These are phyloP conservation scores for Belonocnema kinseyi DNA, from an alignment of 1,140 invertebrate genomes.

Conservation along the genomic window DNA sequence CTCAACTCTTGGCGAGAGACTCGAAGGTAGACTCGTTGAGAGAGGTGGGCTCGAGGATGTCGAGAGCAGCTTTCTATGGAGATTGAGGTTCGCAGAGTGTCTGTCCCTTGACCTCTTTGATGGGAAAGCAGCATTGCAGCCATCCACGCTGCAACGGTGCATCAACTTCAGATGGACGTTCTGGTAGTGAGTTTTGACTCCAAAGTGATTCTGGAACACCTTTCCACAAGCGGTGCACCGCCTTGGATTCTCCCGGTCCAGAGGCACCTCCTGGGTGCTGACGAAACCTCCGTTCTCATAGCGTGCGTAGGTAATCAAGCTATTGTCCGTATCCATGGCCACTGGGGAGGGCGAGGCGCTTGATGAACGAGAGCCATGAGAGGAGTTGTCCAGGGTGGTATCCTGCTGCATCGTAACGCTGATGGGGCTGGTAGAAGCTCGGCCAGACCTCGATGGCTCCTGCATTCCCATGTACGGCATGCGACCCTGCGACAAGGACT, in stretches of 20 bases:
- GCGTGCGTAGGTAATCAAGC: conserved; percentile 78
- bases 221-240: conserved; percentile 95
- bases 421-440: conserved; percentile 73
- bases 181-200: conserved; percentile 97
- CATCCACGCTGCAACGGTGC: conserved; percentile 96
- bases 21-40: conserved; percentile 74
- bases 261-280: conserved; percentile 86
- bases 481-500: conserved; percentile 87
- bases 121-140: conserved; percentile 97
- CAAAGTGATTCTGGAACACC: conserved; percentile 95
- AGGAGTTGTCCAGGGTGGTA: conserved; percentile 71
- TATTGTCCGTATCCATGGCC: conserved; percentile 75
- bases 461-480: conserved; percentile 62
- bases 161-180: conserved; percentile 97
- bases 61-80: conserved; percentile 91
- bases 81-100: conserved; percentile 93
- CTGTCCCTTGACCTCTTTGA: conserved; percentile 94
- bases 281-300: conserved; percentile 85
- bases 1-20: conserved; percentile 68
- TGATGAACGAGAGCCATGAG: conserved; percentile 73
- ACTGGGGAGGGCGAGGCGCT: conserved; percentile 75
- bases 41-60: conserved; percentile 80
- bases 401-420: conserved; percentile 73
- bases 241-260: conserved; percentile 88
- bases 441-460: conserved; percentile 72